phyloP scores from a whole-genome alignment of 2,888 invertebrate species.

The Polymixis flavicincta region DNA sequence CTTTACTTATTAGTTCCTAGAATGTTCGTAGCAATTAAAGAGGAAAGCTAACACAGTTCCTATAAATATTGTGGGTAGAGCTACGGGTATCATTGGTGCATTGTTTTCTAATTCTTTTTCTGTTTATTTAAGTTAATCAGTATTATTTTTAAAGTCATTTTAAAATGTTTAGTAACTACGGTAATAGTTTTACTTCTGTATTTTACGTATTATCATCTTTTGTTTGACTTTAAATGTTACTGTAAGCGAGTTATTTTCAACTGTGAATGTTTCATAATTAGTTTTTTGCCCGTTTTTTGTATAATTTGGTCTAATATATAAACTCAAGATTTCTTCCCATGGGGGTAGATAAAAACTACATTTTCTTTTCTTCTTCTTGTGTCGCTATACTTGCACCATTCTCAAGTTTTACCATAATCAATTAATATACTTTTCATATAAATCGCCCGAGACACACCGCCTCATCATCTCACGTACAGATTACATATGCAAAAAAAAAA shows the following conservation, averaged over 20 bases:
- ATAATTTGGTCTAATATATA: background rate
- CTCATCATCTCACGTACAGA: too few species aligned
- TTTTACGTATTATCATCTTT: background rate
- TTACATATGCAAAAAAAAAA: background rate
- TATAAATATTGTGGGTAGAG: background rate
- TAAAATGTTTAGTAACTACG: background rate
- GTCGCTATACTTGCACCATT: background rate
- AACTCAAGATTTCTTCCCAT: too few species aligned
- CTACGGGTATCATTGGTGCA: background rate
- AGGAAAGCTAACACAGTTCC: background rate
- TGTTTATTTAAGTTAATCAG: background rate
- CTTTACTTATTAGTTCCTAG: too few species aligned
- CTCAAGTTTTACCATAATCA: background rate
- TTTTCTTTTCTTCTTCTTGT: too few species aligned
- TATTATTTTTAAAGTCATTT: background rate
- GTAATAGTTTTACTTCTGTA: background rate
- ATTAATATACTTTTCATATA: background rate
- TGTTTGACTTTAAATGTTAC: background rate
- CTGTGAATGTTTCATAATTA: background rate
- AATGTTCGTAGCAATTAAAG: constrained; percentile 12
- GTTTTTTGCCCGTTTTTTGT: background rate
- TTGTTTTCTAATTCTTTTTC: background rate
- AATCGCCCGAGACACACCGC: fast-evolving
- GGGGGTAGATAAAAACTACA: too few species aligned
- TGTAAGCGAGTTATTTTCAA: background rate